phyloP scores from a whole-genome alignment of 2,888 invertebrate genomes.

The Cacoxenus indagator region DNA sequence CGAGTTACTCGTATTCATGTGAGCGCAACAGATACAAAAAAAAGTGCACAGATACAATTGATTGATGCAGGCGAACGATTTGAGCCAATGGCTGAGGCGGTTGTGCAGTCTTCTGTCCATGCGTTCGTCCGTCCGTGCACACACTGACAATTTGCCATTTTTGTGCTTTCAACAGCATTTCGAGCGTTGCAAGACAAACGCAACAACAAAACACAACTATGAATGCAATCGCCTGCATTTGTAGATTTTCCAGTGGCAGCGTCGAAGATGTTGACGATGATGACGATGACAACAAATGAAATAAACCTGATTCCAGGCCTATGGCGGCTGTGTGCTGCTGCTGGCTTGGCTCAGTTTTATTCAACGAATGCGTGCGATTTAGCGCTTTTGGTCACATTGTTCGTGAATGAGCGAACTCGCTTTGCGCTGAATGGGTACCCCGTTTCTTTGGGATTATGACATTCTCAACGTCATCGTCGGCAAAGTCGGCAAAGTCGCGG shows the following conservation, averaged over 20 bases:
- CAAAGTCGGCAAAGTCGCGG: background rate
- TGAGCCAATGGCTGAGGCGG: background rate
- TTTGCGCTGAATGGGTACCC: background rate
- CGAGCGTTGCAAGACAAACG: background rate
- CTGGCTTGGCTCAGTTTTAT: too few species aligned
- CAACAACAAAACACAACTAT: background rate
- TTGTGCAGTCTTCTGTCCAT: background rate
- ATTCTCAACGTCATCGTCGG: background rate
- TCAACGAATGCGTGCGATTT: background rate
- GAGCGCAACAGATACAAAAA: background rate
- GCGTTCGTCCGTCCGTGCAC: too few species aligned
- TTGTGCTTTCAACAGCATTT: conserved; percentile 1
- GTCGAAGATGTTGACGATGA: too few species aligned
- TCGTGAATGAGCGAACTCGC: background rate
- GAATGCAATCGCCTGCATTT: background rate
- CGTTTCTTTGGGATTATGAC: background rate
- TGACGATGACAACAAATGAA: background rate
- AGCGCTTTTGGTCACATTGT: background rate
- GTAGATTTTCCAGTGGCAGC: background rate
- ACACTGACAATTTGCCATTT: conserved; percentile 11
- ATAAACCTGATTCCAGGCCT: background rate
- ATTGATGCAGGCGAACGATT: background rate
- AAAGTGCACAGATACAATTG: background rate
- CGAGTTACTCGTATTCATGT: background rate
- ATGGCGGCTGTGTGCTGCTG: background rate